Percentiles rank a stretch among this genome's conserved stretches.
Conservation (phyloP, 2,113 vertebrate genomes). For the Anguilla japonica region DNA sequence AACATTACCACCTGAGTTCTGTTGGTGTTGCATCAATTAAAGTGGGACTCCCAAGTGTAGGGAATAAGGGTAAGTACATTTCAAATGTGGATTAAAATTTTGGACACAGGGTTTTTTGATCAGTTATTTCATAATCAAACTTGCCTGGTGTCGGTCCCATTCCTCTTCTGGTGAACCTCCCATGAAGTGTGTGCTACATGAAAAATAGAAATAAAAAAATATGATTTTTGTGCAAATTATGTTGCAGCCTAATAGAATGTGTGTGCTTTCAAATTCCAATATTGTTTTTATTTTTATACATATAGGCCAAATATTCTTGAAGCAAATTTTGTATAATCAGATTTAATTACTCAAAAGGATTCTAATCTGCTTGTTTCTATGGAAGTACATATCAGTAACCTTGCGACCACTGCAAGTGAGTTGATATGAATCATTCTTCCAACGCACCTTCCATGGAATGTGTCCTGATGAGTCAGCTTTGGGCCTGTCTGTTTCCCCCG, state of each 20-base stretch:
- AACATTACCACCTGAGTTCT: too few species aligned
- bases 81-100: too few species aligned
- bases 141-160: slow-evolving; percentile 57
- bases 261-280: not conserved
- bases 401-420: not conserved
- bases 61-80: too few species aligned
- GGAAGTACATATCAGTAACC: not conserved
- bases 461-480: slow-evolving; percentile 57
- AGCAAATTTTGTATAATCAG: not conserved
- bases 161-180: slow-evolving; percentile 36
- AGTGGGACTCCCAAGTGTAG: too few species aligned
- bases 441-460: slow-evolving; percentile 73
- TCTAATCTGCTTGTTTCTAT: not conserved
- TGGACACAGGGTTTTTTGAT: too few species aligned
- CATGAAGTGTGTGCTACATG: slow-evolving; percentile 52
- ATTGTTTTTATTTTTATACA: not conserved
- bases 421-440: not conserved
- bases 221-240: not conserved
- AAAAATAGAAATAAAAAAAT: slow-evolving; percentile 15
- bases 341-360: not conserved
- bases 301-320: not conserved
- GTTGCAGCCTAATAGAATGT: not conserved
- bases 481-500: slow-evolving; percentile 56
- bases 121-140: slow-evolving; percentile 2
- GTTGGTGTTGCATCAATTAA: too few species aligned